Percentiles rank a stretch among this genome's conserved stretches.
phyloP scores from a whole-genome alignment of 1,140 invertebrate species.

The Ephestia elutella region DNA sequence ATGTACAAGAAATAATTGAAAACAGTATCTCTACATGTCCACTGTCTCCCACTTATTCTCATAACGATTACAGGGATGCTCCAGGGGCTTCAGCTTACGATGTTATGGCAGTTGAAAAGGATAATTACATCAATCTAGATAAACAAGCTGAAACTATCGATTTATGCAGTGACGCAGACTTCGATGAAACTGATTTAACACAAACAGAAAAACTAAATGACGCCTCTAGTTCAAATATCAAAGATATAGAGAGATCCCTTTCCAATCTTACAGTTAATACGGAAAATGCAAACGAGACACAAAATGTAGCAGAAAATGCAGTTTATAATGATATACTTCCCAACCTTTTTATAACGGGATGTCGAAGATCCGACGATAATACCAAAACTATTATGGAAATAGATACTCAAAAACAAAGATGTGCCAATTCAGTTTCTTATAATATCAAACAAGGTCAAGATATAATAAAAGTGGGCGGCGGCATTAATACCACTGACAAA shows the following conservation, averaged over 20 bases:
- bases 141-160: background rate
- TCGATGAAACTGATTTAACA: background rate
- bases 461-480: too few relatives aligned
- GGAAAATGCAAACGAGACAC: background rate
- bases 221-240: background rate
- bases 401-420: too few relatives aligned
- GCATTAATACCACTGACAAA: background rate
- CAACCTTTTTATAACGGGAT: background rate
- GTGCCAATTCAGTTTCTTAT: too few relatives aligned
- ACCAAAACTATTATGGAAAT: too few relatives aligned
- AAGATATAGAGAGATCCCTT: background rate
- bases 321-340: background rate
- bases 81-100: too few relatives aligned
- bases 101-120: background rate
- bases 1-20: background rate
- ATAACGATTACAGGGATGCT: background rate
- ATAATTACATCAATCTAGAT: background rate
- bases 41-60: background rate
- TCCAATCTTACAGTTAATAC: background rate
- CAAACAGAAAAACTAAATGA: background rate
- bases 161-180: background rate
- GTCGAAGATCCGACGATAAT: too few relatives aligned
- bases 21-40: background rate
- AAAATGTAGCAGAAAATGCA: background rate
- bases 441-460: too few relatives aligned